Conservation (phyloP, 2,888 invertebrate species). For the Balanococcus diminutus region DNA sequence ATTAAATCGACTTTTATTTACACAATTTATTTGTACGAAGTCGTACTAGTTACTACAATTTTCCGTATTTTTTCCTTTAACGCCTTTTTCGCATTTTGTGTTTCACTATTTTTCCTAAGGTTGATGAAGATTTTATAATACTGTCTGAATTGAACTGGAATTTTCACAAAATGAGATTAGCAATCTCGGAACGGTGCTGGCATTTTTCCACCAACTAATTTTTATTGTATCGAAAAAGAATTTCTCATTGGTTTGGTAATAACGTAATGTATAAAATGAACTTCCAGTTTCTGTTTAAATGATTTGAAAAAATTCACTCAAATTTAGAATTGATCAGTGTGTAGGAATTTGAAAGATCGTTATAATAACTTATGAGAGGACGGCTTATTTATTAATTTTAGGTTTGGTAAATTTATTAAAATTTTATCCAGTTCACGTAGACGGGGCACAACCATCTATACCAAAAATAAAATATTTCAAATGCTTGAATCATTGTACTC, state of each 20-base stretch:
- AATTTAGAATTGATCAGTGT: too few relatives aligned
- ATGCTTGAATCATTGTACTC: too few relatives aligned
- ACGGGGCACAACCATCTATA: too few relatives aligned
- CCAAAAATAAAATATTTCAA: too few relatives aligned
- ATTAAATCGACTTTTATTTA: slow-evolving; percentile 34
- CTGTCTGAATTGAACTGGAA: not conserved
- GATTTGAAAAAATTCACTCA: too few relatives aligned
- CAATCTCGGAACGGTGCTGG: not conserved
- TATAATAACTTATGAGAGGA: too few relatives aligned
- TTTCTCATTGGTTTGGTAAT: not conserved
- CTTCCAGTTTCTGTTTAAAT: too few relatives aligned
- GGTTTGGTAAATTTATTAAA: too few relatives aligned
- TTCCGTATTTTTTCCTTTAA: not conserved
- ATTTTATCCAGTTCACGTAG: too few relatives aligned
- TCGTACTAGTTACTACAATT: not conserved
- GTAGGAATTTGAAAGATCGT: too few relatives aligned
- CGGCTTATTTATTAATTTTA: too few relatives aligned
- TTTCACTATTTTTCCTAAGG: not conserved
- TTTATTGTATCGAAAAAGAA: not conserved
- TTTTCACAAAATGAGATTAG: not conserved
- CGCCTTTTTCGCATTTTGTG: slow-evolving; percentile 28
- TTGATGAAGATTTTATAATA: not conserved
- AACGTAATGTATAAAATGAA: too few relatives aligned
- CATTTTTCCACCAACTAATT: not conserved
- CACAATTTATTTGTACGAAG: not conserved